Evolutionary conservation across 2,797 vertebrate species (phyloP).

Genomic region (Mustela erminea): DNA sequence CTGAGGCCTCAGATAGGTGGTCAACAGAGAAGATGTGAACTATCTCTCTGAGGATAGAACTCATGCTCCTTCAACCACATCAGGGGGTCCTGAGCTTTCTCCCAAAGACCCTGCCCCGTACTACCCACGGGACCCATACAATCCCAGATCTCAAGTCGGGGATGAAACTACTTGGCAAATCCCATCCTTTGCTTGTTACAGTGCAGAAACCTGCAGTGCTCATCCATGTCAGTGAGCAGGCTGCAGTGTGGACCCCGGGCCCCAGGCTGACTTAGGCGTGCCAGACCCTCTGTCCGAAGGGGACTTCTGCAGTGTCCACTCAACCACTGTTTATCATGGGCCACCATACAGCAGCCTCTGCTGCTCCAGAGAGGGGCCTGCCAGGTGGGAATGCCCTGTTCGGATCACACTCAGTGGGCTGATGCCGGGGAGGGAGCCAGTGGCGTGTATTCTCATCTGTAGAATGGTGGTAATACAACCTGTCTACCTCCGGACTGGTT

Average conservation of each 20-base stretch:
- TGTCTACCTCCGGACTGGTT: not conserved
- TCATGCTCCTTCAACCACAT: not conserved
- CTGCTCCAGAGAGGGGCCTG: not conserved
- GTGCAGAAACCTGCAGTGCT: not conserved
- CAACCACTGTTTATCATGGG: not conserved
- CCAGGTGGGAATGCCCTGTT: not conserved
- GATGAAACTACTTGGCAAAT: not conserved
- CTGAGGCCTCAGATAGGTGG: not conserved
- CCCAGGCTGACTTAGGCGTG: not conserved
- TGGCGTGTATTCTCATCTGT: not conserved
- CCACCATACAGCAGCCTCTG: not conserved
- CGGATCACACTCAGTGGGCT: not conserved
- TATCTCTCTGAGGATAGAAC: not conserved
- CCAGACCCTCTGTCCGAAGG: not conserved
- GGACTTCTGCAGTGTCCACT: not conserved
- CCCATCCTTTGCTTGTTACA: not conserved
- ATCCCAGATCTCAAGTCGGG: not conserved
- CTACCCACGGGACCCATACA: not conserved
- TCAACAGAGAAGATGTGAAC: not conserved
- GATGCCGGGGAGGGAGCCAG: not conserved
- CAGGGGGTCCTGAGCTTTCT: not conserved
- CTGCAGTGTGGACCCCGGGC: not conserved
- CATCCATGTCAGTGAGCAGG: not conserved
- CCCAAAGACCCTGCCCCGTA: not conserved
- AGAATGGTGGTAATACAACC: not conserved